Percentiles rank a stretch among this genome's conserved stretches.
phyloP scores from a whole-genome alignment of 92 coral and sea anemone genomes.

The Parazoanthus atlanticus region DNA sequence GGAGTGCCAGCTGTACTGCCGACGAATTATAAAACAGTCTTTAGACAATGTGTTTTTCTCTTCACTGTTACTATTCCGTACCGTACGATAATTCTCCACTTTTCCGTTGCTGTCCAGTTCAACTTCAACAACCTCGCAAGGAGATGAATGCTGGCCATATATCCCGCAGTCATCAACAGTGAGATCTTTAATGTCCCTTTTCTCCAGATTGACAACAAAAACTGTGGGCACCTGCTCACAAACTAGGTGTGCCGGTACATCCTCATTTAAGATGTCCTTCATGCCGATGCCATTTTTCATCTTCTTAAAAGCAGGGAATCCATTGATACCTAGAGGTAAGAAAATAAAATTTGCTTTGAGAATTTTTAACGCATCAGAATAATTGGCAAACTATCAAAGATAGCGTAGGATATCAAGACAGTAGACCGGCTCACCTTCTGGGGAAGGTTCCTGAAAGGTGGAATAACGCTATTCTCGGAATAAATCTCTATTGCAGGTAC shows the following conservation, averaged over 20 bases:
- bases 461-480: no score
- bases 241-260: constrained; percentile 26
- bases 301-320: constrained; percentile 45
- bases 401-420: background rate
- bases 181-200: constrained; percentile 18
- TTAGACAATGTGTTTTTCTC: constrained; percentile 3
- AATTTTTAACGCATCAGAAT: background rate
- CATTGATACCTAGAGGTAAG: constrained; percentile 2
- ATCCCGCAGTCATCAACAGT: constrained; percentile 41
- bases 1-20: constrained; percentile 54
- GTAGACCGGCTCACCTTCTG: background rate
- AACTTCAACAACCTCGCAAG: constrained; percentile 13
- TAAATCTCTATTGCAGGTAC: no score
- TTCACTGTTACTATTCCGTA: background rate
- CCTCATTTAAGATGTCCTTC: constrained; percentile 44
- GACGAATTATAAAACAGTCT: constrained; percentile 21
- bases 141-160: constrained; percentile 41
- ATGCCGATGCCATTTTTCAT: constrained; percentile 33
- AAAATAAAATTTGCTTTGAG: background rate
- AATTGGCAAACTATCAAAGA: constrained; percentile 9
- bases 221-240: constrained; percentile 47
- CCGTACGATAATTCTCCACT: background rate
- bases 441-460: background rate
- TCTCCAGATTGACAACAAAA: constrained; percentile 43
- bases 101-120: constrained; percentile 12